Base-by-base conservation (phyloP, 2,797 vertebrate genomes). In the Enoplosus armatus region DNA sequence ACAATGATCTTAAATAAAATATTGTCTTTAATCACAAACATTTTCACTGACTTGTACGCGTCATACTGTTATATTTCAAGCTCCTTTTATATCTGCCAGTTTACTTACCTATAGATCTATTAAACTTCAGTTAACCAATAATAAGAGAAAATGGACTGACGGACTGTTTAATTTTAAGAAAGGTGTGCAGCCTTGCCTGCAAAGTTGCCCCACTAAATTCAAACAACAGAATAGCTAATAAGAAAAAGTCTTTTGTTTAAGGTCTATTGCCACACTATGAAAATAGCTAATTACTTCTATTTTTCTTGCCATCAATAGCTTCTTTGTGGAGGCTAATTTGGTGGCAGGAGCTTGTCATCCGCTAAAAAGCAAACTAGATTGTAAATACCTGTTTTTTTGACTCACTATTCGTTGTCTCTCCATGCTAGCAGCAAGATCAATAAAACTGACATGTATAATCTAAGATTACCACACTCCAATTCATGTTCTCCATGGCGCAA, bases 1-100 rank as follows among this genome's bases (percentile, higher is more conserved):
- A 31, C 16, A n/a, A 37, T 29, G 18, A 54, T 39, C 26, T 11
- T 61, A 16, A 80, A 78, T 78, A 43, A 77, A 67, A 70, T 67
- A 29, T 18, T 62, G 37, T 54, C 24, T 79, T 62, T 43, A 50
- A 70, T 82, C 53, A 41, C 48, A 65, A 60, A 54, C 37, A 7
- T 22, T 65, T 53, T 67, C 55, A 33, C 39, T 20, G 16, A 24
- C 29, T 39, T 67, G 5, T 24, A 53, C 22, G 2, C 62, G 50
- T 22, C 8, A 10, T 47, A 41, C 35, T 61, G 22, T 29, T 50
- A 0, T n/a, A 24, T 54, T 8, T 61, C 33, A n/a, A 35, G 18
- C 31, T 54, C 20, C 9, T 37, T 39, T 55, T n/a, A 53, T 11
- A 15, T 45, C 16, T 33, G 35, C 22, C 27, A 20, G 16, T 65